These are phyloP conservation scores for Pangasianodon gigas DNA, from an alignment of 2,113 vertebrate species.

Conservation along the genomic window DNA sequence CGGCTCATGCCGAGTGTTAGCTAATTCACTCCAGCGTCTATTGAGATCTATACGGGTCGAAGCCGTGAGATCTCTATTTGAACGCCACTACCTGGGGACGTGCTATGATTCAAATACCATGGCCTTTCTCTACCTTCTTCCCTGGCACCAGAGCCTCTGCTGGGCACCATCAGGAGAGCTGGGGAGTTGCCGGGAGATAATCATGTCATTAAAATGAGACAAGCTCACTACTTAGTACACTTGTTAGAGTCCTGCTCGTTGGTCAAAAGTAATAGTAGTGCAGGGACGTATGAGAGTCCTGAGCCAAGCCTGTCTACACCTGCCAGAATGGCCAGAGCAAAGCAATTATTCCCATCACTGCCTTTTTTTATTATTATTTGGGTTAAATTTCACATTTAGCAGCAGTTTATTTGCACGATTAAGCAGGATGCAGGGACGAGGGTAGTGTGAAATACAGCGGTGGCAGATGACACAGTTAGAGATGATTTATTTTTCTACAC, in stretches of 20 bases:
- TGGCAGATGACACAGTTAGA: not conserved
- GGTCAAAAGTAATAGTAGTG: not conserved
- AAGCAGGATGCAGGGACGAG: not conserved
- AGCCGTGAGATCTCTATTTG: not conserved
- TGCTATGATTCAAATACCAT: constrained; percentile 6
- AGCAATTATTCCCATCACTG: not conserved
- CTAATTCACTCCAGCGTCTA: constrained; percentile 13
- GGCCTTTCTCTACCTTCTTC: not conserved
- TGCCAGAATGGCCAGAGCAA: not conserved
- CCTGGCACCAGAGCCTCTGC: not conserved
- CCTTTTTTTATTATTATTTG: not conserved
- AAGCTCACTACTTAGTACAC: not conserved
- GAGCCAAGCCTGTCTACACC: not conserved
- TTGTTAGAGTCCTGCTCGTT: not conserved
- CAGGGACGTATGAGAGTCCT: not conserved
- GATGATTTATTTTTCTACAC: constrained; percentile 1
- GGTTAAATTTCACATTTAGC: not conserved
- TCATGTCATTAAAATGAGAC: not conserved
- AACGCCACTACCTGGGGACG: constrained; percentile 5
- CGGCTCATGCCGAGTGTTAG: not conserved
- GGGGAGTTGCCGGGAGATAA: not conserved
- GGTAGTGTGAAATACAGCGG: not conserved
- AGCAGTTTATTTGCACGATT: not conserved
- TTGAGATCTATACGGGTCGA: not conserved
- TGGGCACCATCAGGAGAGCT: not conserved